Evolutionary conservation across 2,113 vertebrate genomes (phyloP).

Genomic region (Melanerpes formicivorus): DNA sequence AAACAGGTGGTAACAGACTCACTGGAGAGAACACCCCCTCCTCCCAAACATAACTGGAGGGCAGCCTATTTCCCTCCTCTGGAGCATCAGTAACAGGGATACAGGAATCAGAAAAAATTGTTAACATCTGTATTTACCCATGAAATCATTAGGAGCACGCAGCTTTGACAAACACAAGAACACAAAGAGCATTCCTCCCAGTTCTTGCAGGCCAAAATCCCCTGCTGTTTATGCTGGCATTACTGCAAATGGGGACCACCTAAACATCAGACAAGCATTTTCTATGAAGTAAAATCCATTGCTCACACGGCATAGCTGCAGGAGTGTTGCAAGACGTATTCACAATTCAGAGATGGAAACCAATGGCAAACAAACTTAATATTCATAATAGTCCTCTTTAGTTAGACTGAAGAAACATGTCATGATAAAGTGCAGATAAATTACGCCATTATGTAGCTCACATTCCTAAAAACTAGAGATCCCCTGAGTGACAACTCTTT

Average conservation of each 20-base stretch:
- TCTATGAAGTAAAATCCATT: not conserved
- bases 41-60: not conserved
- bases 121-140: accelerated
- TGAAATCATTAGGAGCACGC: not conserved
- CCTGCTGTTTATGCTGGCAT: not conserved
- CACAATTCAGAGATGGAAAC: not conserved
- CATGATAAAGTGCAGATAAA: not conserved
- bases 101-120: not conserved
- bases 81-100: not conserved
- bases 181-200: not conserved
- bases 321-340: not conserved
- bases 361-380: not conserved
- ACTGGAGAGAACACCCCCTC: not conserved
- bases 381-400: not conserved
- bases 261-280: not conserved
- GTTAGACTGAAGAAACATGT: not conserved
- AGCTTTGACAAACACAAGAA: not conserved
- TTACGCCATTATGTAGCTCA: not conserved
- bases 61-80: not conserved
- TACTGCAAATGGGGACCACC: not conserved
- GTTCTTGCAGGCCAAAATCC: not conserved
- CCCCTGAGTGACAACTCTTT: not conserved
- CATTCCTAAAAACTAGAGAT: not conserved
- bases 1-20: not conserved
- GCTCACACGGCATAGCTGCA: not conserved